A percentile compares a stretch with the other conserved stretches of the same genome.
Evolutionary conservation across 2,113 vertebrate genomes (phyloP).

Genomic region (Corythornis madagascariensis): DNA sequence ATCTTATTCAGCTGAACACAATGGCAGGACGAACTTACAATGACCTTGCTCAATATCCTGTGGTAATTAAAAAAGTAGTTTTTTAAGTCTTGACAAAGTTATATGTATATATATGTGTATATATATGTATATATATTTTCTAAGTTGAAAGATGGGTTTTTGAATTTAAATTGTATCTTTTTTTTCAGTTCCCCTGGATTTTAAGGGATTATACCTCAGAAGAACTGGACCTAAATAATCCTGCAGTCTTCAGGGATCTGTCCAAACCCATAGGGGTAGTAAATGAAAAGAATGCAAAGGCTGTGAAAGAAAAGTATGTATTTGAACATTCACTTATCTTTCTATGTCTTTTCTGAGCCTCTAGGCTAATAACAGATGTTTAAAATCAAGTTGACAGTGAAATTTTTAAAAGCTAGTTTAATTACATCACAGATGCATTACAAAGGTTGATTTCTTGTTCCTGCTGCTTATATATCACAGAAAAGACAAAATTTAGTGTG

Average conservation of each 20-base stretch:
- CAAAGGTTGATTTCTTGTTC: background rate
- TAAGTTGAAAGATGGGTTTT: background rate
- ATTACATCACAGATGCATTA: background rate
- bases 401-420: background rate
- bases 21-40: slow-evolving; percentile 97
- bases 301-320: slow-evolving; percentile 89
- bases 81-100: background rate
- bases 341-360: background rate
- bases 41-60: slow-evolving; percentile 95
- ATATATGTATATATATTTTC: background rate
- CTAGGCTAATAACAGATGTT: background rate
- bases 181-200: slow-evolving; percentile 93
- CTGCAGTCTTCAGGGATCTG: slow-evolving; percentile 91
- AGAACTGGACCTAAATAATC: slow-evolving; percentile 91
- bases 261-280: slow-evolving; percentile 94
- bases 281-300: slow-evolving; percentile 93
- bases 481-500: background rate
- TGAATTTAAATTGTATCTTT: slow-evolving; percentile 13
- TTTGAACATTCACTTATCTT: background rate
- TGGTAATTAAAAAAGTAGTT: slow-evolving; percentile 77
- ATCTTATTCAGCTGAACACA: slow-evolving; percentile 97
- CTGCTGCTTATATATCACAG: background rate
- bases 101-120: too few relatives aligned
- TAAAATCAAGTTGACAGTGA: background rate
- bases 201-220: slow-evolving; percentile 93